Conservation (phyloP, 2,113 vertebrate species). For the Meriones unguiculatus region DNA sequence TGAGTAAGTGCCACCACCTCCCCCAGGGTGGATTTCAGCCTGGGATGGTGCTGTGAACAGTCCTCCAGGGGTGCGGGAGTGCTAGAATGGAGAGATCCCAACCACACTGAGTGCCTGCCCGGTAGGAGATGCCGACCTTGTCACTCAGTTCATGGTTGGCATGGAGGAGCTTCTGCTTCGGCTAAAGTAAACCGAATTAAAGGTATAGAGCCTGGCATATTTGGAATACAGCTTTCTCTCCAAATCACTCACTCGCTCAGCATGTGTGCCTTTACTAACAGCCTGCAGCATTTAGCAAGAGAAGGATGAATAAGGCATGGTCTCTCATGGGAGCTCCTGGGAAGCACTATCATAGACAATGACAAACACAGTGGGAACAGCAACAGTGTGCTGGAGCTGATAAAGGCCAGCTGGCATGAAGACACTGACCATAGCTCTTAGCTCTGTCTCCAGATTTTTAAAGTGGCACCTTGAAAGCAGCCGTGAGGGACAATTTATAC, state of each 20-base stretch:
- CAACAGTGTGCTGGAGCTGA: neutral
- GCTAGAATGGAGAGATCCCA: neutral
- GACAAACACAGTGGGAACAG: neutral
- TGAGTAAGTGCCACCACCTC: neutral
- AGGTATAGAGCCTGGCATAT: neutral
- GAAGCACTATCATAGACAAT: neutral
- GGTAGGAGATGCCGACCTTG: neutral
- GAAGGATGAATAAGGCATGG: neutral
- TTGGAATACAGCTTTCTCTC: neutral
- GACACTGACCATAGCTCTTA: neutral
- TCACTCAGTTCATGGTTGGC: neutral
- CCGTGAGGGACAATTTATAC: neutral
- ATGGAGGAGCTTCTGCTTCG: neutral
- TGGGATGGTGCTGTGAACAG: neutral
- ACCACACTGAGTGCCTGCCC: neutral
- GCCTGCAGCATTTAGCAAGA: neutral
- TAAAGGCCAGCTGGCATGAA: neutral
- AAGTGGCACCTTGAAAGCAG: neutral
- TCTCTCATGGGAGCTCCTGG: neutral
- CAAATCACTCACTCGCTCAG: neutral
- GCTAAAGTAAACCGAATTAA: neutral
- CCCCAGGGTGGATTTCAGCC: neutral
- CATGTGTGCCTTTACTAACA: neutral
- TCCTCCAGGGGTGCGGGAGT: rapidly evolving
- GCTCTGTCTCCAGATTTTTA: neutral